Percentiles rank a stretch among this genome's conserved stretches.
These are phyloP conservation scores for Heteropelma amictum DNA, from an alignment of 2,888 invertebrate genomes.

Conservation along the genomic window DNA sequence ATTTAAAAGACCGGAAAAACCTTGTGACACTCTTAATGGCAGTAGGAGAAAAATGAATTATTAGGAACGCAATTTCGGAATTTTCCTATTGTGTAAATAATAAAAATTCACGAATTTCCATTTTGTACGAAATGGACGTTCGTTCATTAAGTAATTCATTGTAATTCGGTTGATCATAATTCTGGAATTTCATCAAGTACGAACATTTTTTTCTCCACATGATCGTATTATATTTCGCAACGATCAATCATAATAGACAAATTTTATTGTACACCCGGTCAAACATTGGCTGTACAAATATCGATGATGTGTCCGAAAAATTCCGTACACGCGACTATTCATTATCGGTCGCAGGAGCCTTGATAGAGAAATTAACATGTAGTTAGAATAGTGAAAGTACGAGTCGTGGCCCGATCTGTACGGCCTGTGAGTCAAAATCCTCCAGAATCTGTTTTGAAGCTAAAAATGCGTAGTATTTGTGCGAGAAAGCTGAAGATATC, in stretches of 20 bases:
- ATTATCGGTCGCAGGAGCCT: background rate
- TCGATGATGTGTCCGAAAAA: conserved; percentile 5
- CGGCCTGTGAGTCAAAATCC: background rate
- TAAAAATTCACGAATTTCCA: no score
- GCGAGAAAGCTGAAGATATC: background rate
- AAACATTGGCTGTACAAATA: conserved; percentile 17
- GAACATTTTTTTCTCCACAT: background rate
- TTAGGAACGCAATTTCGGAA: no score
- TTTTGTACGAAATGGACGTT: no score
- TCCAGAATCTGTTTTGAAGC: background rate
- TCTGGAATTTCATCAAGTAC: background rate
- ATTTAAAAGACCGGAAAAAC: no score
- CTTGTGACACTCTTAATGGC: no score
- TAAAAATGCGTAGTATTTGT: background rate
- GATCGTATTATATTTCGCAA: background rate
- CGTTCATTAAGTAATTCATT: no score
- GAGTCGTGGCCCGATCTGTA: background rate
- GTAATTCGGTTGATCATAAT: no score
- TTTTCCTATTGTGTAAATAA: no score
- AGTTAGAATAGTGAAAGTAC: conserved; percentile 19
- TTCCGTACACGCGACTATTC: conserved; percentile 21
- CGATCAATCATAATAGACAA: background rate
- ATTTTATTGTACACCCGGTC: background rate
- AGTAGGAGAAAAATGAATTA: no score
- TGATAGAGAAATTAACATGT: background rate